Base-by-base conservation (phyloP, 2,113 vertebrate species). In the Scophthalmus maximus region DNA sequence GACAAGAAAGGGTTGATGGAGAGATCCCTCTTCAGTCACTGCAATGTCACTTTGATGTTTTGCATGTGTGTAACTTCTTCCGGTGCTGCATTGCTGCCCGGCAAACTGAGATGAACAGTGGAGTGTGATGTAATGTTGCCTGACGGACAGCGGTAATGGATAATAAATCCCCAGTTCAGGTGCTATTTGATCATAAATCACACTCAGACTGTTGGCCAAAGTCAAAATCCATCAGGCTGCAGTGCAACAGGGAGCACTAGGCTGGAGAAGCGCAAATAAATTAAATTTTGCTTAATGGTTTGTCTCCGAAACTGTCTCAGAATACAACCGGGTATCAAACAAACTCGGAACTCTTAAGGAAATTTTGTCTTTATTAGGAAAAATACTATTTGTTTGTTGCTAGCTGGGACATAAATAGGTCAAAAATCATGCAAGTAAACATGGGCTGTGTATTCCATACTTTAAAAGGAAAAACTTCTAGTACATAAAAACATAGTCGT, bases 121-220 rank as follows among this genome's bases (percentile, higher is more conserved):
- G 78, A 83, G 83, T 78, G 74, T 85, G 81, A 87, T 90, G 85
- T 90, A 89, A 91, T 90, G 82, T 82, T 72, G 82, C 79, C 76
- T 90, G 87, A 90, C 75, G 78, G 88, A 88, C 91, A 89, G 83
- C 81, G 64, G 88, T 90, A 88, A 93, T 91, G 90, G 89, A 80
- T 85, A 88, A 92, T 93, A 92, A 92, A 92, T 92, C 81, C 86
- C 60, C 66, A 65, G 85, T 92, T 90, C 87, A 89, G 89, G 78
- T 90, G 80, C 82, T 86, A 84, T 89, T 92, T 89, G 88, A 88
- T 88, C 86, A 77, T 92, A 91, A 92, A 92, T 92, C 90, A 92
- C 73, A 83, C 69, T 75, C 73, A 73, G 71, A 86, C 84, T 87
- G 74, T 79, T 76, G 78, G 75, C 79, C 79, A 79, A 85, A 83